Percentiles rank a stretch among this genome's conserved stretches.
phyloP scores from a whole-genome alignment of 2,888 invertebrate species.

The Chrysopilus asiliformis region DNA sequence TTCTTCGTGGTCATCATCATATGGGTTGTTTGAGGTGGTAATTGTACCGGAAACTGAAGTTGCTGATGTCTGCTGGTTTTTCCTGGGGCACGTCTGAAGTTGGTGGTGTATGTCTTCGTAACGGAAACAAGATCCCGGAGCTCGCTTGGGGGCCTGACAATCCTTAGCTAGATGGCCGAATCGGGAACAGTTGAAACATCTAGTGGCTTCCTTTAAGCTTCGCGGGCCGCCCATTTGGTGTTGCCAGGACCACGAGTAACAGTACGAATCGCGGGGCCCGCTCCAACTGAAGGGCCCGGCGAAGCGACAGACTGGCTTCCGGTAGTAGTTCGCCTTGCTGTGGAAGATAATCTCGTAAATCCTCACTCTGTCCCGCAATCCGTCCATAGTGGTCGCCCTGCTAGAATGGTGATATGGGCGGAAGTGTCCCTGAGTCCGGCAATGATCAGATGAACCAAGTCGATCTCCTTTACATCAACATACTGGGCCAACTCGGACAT shows the following conservation, averaged over 20 bases:
- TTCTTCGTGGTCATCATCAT: background rate
- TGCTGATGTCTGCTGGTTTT: background rate
- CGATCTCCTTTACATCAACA: constrained; percentile 7
- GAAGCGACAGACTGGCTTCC: background rate
- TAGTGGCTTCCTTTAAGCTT: too few relatives aligned
- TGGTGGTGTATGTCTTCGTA: background rate
- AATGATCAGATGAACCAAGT: constrained; percentile 7
- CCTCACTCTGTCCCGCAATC: constrained; percentile 4
- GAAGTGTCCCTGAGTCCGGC: constrained; percentile 7
- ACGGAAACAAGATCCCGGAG: background rate
- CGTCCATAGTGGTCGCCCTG: constrained; percentile 4
- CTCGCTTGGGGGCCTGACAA: background rate
- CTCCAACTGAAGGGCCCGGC: background rate
- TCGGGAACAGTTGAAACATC: too few relatives aligned
- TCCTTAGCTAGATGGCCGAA: background rate
- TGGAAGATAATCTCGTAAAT: constrained; percentile 6
- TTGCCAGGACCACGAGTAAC: background rate
- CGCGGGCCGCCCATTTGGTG: background rate
- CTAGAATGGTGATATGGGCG: constrained; percentile 10
- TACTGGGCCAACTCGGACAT: constrained; percentile 10
- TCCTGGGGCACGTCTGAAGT: background rate
- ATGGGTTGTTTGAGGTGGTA: too few relatives aligned
- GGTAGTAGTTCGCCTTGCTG: background rate
- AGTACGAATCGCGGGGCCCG: background rate
- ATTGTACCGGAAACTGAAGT: too few relatives aligned